A percentile compares a stretch with the other conserved stretches of the same genome.
Conservation (phyloP, 2,888 invertebrate genomes). For the Spisula subtruncata region DNA sequence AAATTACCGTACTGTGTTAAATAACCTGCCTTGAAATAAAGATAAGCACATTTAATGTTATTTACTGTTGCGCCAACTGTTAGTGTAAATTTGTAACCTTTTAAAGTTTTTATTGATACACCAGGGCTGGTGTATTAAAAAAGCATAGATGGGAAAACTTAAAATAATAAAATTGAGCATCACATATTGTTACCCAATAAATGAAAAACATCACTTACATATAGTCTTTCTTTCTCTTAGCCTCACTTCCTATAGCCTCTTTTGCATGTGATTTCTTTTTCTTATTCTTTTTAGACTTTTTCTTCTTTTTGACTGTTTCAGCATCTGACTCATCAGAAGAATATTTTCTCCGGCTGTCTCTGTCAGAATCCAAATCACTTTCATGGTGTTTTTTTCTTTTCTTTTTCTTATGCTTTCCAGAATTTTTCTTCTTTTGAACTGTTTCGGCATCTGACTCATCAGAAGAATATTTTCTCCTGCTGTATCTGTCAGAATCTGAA, state of each 20-base stretch:
- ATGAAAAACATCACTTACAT: background rate
- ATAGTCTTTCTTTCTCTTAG: slow-evolving; percentile 24
- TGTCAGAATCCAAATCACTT: slow-evolving; percentile 28
- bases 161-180: no score
- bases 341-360: slow-evolving; percentile 29
- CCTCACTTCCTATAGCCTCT: slow-evolving; percentile 34
- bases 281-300: slow-evolving; percentile 62
- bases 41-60: no score
- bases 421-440: slow-evolving; percentile 37
- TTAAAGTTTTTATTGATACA: no score
- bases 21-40: no score
- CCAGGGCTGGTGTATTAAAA: no score
- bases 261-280: slow-evolving; percentile 57
- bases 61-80: no score
- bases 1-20: no score
- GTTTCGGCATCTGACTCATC: slow-evolving; percentile 71
- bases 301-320: background rate
- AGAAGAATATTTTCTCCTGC: slow-evolving; percentile 28
- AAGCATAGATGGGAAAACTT: no score
- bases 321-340: background rate
- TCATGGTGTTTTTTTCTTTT: slow-evolving; percentile 80
- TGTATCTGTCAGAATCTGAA: slow-evolving; percentile 15
- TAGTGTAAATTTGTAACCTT: no score
- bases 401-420: slow-evolving; percentile 59
- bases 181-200: background rate